phyloP scores from a whole-genome alignment of 2,888 invertebrate species.

The Bellardia pandia region DNA sequence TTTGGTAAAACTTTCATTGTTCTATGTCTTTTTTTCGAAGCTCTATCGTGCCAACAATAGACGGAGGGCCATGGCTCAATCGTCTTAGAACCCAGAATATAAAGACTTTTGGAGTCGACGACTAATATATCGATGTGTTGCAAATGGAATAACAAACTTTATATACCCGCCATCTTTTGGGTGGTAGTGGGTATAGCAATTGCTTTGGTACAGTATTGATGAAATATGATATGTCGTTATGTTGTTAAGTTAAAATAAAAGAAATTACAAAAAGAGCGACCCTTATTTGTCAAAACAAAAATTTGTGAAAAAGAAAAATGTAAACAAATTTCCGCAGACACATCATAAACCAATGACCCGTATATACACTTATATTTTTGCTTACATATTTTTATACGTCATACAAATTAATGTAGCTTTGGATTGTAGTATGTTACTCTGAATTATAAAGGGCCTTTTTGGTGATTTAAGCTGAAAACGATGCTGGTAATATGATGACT shows the following conservation, averaged over 20 bases:
- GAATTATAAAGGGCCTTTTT: slow-evolving; percentile 1
- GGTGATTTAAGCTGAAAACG: not conserved
- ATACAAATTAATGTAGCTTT: not conserved
- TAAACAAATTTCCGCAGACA: slow-evolving; percentile 43
- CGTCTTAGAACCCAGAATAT: no score
- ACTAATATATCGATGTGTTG: no score
- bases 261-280: not conserved
- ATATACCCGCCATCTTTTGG: no score
- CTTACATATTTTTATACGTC: not conserved
- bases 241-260: not conserved
- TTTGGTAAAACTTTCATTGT: no score
- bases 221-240: slow-evolving; percentile 28
- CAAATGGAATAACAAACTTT: no score
- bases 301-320: slow-evolving; percentile 2
- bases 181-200: not conserved
- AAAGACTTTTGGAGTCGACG: no score
- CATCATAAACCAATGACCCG: slow-evolving; percentile 64
- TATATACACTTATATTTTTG: not conserved
- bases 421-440: not conserved
- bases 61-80: no score
- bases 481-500: slow-evolving; percentile 6
- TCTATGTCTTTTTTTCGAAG: no score
- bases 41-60: no score
- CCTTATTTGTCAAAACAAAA: slow-evolving; percentile 42
- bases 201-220: not conserved